Evolutionary conservation across 2,113 vertebrate genomes (phyloP).

Genomic region (Sminthopsis crassicaudata): DNA sequence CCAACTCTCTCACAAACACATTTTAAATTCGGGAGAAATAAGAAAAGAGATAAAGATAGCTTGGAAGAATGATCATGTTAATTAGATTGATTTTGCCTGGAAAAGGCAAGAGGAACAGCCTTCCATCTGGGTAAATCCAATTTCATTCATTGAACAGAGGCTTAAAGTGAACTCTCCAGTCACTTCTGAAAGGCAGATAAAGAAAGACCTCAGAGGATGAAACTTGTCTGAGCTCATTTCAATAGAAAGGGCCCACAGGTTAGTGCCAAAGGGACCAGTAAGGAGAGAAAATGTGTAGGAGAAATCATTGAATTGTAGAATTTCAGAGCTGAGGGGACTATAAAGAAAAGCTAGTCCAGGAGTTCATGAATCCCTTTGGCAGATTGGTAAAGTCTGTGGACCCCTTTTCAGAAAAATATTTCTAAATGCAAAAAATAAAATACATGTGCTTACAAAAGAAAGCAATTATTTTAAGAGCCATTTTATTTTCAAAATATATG

Average conservation of each 20-base stretch:
- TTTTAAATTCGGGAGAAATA: slow-evolving; percentile 54
- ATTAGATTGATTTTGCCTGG: slow-evolving; percentile 66
- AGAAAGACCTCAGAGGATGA: neutral
- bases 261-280: neutral
- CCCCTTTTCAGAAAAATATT: neutral
- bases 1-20: neutral
- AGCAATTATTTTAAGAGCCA: no score
- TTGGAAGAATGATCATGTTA: slow-evolving; percentile 42
- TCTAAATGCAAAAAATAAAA: neutral
- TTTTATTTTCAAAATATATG: no score
- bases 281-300: neutral
- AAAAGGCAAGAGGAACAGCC: slow-evolving; percentile 59
- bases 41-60: slow-evolving; percentile 39
- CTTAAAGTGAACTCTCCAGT: slow-evolving; percentile 57
- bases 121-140: slow-evolving; percentile 67
- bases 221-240: neutral
- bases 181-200: slow-evolving; percentile 29
- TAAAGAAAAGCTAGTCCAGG: neutral
- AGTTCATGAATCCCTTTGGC: neutral
- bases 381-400: neutral
- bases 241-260: neutral
- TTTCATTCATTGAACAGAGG: slow-evolving; percentile 58
- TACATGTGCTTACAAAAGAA: neutral
- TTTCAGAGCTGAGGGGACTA: neutral
- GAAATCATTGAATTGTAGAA: neutral